phyloP scores from a whole-genome alignment of 2,888 invertebrate genomes.

The Silvanus unidentatus region DNA sequence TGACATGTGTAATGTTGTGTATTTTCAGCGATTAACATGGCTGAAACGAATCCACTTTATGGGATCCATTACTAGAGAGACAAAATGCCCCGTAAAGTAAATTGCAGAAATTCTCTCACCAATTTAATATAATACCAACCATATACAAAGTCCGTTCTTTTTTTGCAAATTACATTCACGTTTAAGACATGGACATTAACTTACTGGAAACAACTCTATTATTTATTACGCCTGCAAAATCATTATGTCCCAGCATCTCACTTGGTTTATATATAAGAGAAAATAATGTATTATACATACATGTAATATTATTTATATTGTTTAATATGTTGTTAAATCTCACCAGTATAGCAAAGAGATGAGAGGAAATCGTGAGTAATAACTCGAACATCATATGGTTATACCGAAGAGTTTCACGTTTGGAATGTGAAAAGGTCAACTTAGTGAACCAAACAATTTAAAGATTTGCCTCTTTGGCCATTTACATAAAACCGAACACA shows the following conservation, averaged over 20 bases:
- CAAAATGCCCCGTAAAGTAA: slow-evolving; percentile 7
- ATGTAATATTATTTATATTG: too few relatives aligned
- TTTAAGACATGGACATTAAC: too few relatives aligned
- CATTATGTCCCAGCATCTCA: too few relatives aligned
- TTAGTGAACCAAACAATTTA: slow-evolving; percentile 7
- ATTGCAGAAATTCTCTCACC: slow-evolving; percentile 6
- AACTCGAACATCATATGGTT: slow-evolving; percentile 11
- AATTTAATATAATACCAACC: neutral
- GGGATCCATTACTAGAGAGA: slow-evolving; percentile 5
- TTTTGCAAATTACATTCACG: too few relatives aligned
- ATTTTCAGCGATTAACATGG: slow-evolving; percentile 6
- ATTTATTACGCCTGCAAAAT: too few relatives aligned
- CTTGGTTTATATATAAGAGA: too few relatives aligned
- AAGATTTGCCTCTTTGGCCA: slow-evolving; percentile 15
- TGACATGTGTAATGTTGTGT: slow-evolving; percentile 7
- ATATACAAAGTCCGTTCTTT: too few relatives aligned
- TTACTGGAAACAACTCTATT: too few relatives aligned
- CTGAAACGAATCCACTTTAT: slow-evolving; percentile 3
- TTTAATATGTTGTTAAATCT: too few relatives aligned
- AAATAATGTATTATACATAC: too few relatives aligned
- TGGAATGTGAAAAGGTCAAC: slow-evolving; percentile 18
- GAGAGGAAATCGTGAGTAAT: slow-evolving; percentile 14
- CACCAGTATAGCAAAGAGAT: too few relatives aligned
- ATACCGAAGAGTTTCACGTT: slow-evolving; percentile 8
- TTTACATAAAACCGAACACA: slow-evolving; percentile 18